Conservation (phyloP, 1,140 invertebrate genomes). For the Neuroterus valhalla region DNA sequence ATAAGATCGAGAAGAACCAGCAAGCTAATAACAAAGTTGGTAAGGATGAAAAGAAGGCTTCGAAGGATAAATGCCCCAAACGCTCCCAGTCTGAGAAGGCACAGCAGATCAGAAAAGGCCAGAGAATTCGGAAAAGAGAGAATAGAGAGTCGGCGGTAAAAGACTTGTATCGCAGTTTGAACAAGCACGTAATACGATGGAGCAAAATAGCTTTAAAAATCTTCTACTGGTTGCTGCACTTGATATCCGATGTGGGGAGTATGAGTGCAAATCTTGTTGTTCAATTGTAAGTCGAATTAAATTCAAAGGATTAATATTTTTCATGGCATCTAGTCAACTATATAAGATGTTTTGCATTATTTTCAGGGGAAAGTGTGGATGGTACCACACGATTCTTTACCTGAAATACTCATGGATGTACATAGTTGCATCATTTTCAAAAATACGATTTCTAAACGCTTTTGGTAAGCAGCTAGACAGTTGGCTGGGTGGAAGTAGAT, state of each 20-base stretch:
- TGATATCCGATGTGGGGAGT: constrained; percentile 85
- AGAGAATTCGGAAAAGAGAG: constrained; percentile 67
- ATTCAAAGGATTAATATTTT: neutral
- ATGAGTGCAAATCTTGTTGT: constrained; percentile 85
- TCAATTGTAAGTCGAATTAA: constrained; percentile 81
- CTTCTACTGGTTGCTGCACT: constrained; percentile 84
- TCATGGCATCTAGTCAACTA: too few species aligned
- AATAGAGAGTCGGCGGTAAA: constrained; percentile 66
- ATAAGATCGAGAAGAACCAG: constrained; percentile 73
- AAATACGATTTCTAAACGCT: constrained; percentile 71
- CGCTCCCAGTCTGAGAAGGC: constrained; percentile 71
- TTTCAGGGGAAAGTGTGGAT: constrained; percentile 69
- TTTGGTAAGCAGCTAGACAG: constrained; percentile 77
- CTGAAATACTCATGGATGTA: constrained; percentile 70
- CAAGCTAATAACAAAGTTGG: constrained; percentile 70
- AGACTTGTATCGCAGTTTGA: constrained; percentile 74
- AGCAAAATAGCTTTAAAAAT: constrained; percentile 81
- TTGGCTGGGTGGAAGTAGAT: constrained; percentile 77
- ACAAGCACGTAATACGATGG: constrained; percentile 80
- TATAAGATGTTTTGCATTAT: constrained; percentile 31
- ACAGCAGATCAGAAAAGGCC: constrained; percentile 68
- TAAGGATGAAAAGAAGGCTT: constrained; percentile 73
- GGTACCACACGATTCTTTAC: constrained; percentile 69
- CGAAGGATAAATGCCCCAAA: constrained; percentile 70
- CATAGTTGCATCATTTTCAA: constrained; percentile 63